Evolutionary conservation across 2,888 invertebrate genomes (phyloP).

Genomic region (Andrena bicolor): DNA sequence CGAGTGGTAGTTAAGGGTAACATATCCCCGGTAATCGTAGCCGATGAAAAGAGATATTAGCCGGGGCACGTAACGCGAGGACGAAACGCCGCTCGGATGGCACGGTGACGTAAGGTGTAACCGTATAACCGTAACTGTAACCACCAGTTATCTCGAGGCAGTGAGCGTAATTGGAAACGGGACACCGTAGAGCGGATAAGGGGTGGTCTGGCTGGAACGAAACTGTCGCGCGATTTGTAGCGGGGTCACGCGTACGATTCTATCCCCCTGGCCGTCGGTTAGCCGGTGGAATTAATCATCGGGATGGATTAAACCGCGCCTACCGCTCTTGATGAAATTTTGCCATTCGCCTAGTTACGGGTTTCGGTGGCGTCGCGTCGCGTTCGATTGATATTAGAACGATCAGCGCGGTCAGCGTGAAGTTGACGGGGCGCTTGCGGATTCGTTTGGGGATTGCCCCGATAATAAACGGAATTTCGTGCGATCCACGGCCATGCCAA

Average conservation of each 20-base stretch:
- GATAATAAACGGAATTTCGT: background rate
- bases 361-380: background rate
- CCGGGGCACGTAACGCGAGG: slow-evolving; percentile 65
- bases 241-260: slow-evolving; percentile 48
- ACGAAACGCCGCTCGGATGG: slow-evolving; percentile 53
- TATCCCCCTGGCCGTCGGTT: slow-evolving; percentile 40
- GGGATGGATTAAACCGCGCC: slow-evolving; percentile 48
- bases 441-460: background rate
- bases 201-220: slow-evolving; percentile 35
- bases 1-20: slow-evolving; percentile 71
- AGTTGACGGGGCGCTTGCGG: slow-evolving; percentile 5
- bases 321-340: slow-evolving; percentile 50
- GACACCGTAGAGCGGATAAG: slow-evolving; percentile 60
- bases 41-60: slow-evolving; percentile 69
- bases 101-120: slow-evolving; percentile 73
- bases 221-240: slow-evolving; percentile 65
- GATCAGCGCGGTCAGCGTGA: slow-evolving; percentile 12
- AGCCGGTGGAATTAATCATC: slow-evolving; percentile 55
- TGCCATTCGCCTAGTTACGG: slow-evolving; percentile 26
- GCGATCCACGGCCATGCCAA: background rate
- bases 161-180: slow-evolving; percentile 77
- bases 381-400: slow-evolving; percentile 34
- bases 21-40: slow-evolving; percentile 77
- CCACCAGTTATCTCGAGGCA: slow-evolving; percentile 76
- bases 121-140: slow-evolving; percentile 78